Base-by-base conservation (phyloP, 2,113 vertebrate species). In the Pandion haliaetus region DNA sequence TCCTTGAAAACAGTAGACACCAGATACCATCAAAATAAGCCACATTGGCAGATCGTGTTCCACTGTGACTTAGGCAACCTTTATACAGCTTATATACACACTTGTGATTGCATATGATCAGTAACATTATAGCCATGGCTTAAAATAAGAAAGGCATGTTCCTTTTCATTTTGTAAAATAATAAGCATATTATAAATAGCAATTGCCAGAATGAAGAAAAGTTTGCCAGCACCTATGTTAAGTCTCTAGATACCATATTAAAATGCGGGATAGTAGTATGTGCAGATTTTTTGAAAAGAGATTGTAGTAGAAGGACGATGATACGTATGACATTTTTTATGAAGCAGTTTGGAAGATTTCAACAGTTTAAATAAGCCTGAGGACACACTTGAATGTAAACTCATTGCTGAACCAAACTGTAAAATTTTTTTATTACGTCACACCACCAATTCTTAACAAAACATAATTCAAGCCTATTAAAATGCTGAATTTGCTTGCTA, bases 1-100 rank as follows among this genome's bases (percentile, higher is more conserved):
- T 96, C 98, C 98, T 98, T 98, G 98, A 98, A 97, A 98, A 97
- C 94, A 93, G 96, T 42, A 96, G 97, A 97, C 97, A 97, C 91
- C 92, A 97, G 98, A 98, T 98, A 97, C 55, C 90, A 98, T 98
- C 98, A 96, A 90, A 92, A 96, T 80, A 73, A 96, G 94, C 76
- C 57, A 79, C 95, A 82, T 4, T 94, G 90, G 96, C 94, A 96
- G 94, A 94, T 91, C 95, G 61, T 67, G 92, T 80, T 98, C 96
- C 72, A 79, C 8, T 40, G 97, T 89, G 73, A 90, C 88, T 97
- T 29, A 26, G 86, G 92, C 86, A 97, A 88, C 94, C 92, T 95
- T 88, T 82, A 81, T 78, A 88, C 73, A 96, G 67, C 66, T 71
- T 92, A 77, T 24, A 96, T 61, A 81, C 50, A 74, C 71, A 67